Base-by-base conservation (phyloP, 2,113 vertebrate genomes). In the Gobius niger region DNA sequence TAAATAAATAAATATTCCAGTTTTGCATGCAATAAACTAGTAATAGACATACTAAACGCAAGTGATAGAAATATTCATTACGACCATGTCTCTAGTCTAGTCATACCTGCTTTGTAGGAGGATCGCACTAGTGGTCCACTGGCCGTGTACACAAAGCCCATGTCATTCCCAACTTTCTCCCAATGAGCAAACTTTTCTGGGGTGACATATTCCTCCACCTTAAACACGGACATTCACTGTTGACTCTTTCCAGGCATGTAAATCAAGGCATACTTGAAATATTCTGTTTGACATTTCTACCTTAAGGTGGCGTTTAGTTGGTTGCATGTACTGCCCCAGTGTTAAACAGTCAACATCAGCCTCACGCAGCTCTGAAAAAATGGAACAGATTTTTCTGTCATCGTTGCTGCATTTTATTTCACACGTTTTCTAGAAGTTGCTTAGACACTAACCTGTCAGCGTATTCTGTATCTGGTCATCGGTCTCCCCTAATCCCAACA, bases 301-400 rank as follows among this genome's bases (percentile, higher is more conserved):
- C 94, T 99, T 99, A 0, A 99, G 93, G 78, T 98, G 95, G 34
- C 97, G 95, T 77, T 95, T 98, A 19, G 97, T 99, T 62, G 98
- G 98, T 71, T 99, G 98, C 98, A 99, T 99, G 75, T 99, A 99
- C 82, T 99, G 98, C 51, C 98, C 98, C 19, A 99, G 82, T 0
- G 97, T 99, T 72, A 99, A 82, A 89, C 98, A 99, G 86, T 99
- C 98, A 50, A 99, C 96, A 5, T 81, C 90, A 5, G 94, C 93
- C 68, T 94, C 95, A 64, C 95, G 92, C 77, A 99, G 82, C 52
- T 94, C 98, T 99, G 85, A 80, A 61, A 46, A 46, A 11, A 12
- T 5, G 46, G 1, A 47, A 63, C 6, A 13, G 4, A 46, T 7
- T 19, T 52, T 54, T 11, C 9, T 11, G 7, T 19, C n/a, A 63